Evolutionary conservation across 2,888 invertebrate genomes (phyloP), one percentile per base, ranked within the genome.

Genomic region (Gibbula magus): DNA sequence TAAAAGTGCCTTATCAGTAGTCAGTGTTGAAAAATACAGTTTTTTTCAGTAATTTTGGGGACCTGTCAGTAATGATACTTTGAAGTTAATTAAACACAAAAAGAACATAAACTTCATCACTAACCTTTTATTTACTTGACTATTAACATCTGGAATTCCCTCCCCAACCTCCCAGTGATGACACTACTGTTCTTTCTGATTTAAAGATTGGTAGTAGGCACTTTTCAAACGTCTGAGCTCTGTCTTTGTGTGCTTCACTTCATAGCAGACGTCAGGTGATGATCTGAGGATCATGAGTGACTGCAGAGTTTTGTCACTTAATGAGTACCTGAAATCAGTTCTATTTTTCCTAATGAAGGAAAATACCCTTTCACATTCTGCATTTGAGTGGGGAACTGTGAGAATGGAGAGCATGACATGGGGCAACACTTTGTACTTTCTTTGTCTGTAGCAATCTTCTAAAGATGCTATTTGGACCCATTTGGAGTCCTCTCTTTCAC

Each of bases 271-370:
- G 35, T 8, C 35, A 35, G 35, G 35, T 35, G 35, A 35, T 35
- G 35, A 35, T 35, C 35, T 3, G 35, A 35, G 35, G 35, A 35
- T 8, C 35, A 35, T n/a, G n/a, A n/a, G n/a, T n/a, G n/a, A n/a
- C n/a, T n/a, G n/a, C n/a, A n/a, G n/a, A n/a, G n/a, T n/a, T n/a
- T n/a, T n/a, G n/a, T n/a, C n/a, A n/a, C n/a, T n/a, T n/a, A n/a
- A n/a, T n/a, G 52, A 52, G 95, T 78, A 66, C 22, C 78, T 39
- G 29, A 73, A 81, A 22, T 81, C 74, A 3, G 78, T 81, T 39
- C 78, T 81, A 32, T 39, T 81, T 51, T 81, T 81, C 22, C 66
- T 75, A 1, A 81, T 75, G 20, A 78, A n/a, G 32, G 78, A 79
- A 54, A 81, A 81, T 7, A 76, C 52, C 29, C 81, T 67, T 22